Evolutionary conservation across 2,797 vertebrate genomes (phyloP), one percentile per base, ranked within the genome.

Genomic region (Sandelia bainsii): DNA sequence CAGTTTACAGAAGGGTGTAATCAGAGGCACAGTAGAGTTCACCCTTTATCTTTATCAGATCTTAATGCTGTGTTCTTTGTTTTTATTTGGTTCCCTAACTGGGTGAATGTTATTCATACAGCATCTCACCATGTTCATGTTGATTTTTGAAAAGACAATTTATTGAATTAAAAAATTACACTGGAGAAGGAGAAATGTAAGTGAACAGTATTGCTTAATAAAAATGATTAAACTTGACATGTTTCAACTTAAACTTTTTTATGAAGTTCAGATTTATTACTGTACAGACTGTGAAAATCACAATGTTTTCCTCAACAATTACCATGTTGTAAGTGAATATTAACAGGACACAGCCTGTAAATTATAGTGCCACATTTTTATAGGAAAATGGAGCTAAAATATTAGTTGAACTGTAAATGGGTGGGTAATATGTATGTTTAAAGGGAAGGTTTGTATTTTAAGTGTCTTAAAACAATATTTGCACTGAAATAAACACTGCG

Each of bases 121-220:
- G 83, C 80, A 86, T 84, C 62, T 86, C 82, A 84, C 80, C 69
- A 50, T 81, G 85, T 91, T 92, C 77, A 68, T 90, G 77, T 83
- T 81, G 62, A 57, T 77, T 87, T 90, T 92, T 85, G 77, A 86
- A 74, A 89, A 84, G 79, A 86, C 76, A 86, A 84, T 85, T 84
- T 89, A 89, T 87, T 82, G 80, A 90, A 84, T 86, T 75, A 89
- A 83, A 86, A 87, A 88, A 91, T 85, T 92, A 95, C 94, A 95
- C 95, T 95, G 94, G 94, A 95, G 92, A 89, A 93, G 91, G 88
- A 94, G 85, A 84, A 91, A 92, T 91, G 86, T 89, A 92, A 92
- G 77, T 91, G 81, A 94, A 94, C 92, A 93, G 93, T 95, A 94
- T 95, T 95, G 93, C 89, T 87, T 93, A 95, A 94, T 94, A 95